These are phyloP conservation scores for Pelagia noctiluca DNA, from an alignment of 30 jellyfish, hydroid and myxozoan species.

Conservation along the genomic window DNA sequence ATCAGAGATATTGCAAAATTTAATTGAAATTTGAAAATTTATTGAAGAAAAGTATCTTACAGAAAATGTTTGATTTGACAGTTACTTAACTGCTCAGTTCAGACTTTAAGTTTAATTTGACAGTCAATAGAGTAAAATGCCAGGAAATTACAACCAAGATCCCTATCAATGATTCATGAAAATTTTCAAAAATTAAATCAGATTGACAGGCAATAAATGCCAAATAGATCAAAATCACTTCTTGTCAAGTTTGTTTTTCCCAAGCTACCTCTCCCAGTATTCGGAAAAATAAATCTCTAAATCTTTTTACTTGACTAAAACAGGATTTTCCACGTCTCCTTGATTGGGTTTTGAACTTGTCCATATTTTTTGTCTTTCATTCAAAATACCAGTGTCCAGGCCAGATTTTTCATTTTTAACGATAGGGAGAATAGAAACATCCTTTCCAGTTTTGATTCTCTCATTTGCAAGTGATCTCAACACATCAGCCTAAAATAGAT, in stretches of 20 bases:
- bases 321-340: conserved; percentile 71
- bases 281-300: neutral
- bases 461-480: conserved; percentile 13
- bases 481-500: conserved; percentile 1
- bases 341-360: conserved; percentile 66
- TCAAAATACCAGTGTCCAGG: conserved; percentile 60
- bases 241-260: neutral
- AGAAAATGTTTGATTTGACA: no score
- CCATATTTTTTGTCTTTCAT: conserved; percentile 68
- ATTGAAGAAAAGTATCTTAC: no score
- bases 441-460: conserved; percentile 30
- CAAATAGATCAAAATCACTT: no score
- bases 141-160: no score
- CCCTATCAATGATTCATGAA: no score
- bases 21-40: no score
- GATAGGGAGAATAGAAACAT: conserved; percentile 37
- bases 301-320: conserved; percentile 45
- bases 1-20: no score
- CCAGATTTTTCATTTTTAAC: conserved; percentile 16
- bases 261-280: neutral
- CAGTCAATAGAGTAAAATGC: no score
- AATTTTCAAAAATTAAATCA: no score
- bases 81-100: no score
- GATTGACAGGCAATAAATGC: no score
- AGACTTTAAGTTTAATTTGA: no score